Percentiles rank a stretch among this genome's conserved stretches.
Evolutionary conservation across 2,113 vertebrate species (phyloP).

Genomic region (Edolisoma coerulescens): DNA sequence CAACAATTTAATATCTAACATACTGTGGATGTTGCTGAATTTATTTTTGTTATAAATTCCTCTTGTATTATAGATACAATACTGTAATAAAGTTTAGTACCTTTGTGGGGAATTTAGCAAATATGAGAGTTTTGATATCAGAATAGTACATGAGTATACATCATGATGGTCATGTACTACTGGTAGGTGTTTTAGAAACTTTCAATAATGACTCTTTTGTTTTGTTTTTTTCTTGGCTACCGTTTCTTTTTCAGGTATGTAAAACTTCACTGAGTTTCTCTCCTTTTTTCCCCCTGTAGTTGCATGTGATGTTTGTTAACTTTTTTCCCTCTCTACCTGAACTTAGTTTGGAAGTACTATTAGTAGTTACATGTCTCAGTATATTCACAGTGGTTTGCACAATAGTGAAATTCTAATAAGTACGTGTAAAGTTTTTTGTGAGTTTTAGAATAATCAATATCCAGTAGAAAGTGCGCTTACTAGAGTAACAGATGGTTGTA

Average conservation of each 20-base stretch:
- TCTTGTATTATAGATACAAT: not conserved
- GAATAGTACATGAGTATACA: not conserved
- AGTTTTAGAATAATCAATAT: conserved; percentile 29
- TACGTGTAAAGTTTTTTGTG: conserved; percentile 42
- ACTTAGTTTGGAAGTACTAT: conserved; percentile 57
- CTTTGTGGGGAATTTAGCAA: not conserved
- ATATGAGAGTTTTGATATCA: not conserved
- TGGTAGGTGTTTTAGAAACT: conserved; percentile 46
- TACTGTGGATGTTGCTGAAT: not conserved
- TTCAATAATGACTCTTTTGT: conserved; percentile 61
- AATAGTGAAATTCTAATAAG: not conserved
- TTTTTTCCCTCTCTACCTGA: conserved; percentile 6
- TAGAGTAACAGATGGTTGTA: conserved; percentile 46
- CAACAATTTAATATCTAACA: not conserved
- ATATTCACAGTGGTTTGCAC: not conserved
- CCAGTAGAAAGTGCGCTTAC: conserved; percentile 46
- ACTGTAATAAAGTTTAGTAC: not conserved
- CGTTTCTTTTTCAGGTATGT: conserved; percentile 83
- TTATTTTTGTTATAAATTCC: not conserved
- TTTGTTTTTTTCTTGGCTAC: conserved; percentile 76
- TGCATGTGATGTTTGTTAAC: conserved; percentile 72
- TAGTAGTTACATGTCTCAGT: conserved; percentile 23
- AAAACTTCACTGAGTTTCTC: conserved; percentile 77
- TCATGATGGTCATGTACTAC: conserved; percentile 3
- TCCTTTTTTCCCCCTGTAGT: conserved; percentile 55